Evolutionary conservation across 2,113 vertebrate species (phyloP), one percentile per base, ranked within the genome.

Genomic region (Perccottus glenii): DNA sequence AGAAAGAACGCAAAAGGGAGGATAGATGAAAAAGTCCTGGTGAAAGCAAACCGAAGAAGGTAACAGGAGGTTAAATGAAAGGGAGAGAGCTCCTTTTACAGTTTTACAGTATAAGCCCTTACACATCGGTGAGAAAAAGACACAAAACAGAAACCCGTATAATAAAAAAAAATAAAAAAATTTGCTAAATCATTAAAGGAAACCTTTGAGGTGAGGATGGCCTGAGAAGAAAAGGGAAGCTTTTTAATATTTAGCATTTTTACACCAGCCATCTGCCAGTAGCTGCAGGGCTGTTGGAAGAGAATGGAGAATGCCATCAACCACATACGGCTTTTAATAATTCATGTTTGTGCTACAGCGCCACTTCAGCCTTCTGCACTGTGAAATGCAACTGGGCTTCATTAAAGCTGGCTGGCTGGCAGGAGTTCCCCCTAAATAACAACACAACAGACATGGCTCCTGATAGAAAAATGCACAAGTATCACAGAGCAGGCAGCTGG

Each of bases 291-390:
- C 71, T 57, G 67, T 38, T 12, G 51, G 75, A 60, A 47, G 68
- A 77, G 67, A 65, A 77, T 19, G 77, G 77, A 70, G 71, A 67
- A 86, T 77, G 73, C 79, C 85, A 75, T 90, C 80, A 75, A 87
- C 86, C 90, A 87, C 89, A 91, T 82, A 89, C 78, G 86, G 88
- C 78, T 84, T 81, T 93, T 85, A 90, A 92, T 93, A 91, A 93
- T 92, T 92, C 86, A 92, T 89, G 62, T 15, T 58, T 53, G 58
- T 65, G 85, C 68, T 74, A 70, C 75, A 82, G 83, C 49, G 68
- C 78, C 89, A 87, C 88, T 75, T 77, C 73, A 32, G 75, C 84
- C 80, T 80, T 83, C 88, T 87, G 87, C 82, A 46, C 65, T 38
- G 71, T 19, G 43, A 81, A 83, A 85, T 62, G 60, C 47, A 75